Evolutionary conservation across 2,888 invertebrate species (phyloP).

Genomic region (Falcaria lacertinaria): DNA sequence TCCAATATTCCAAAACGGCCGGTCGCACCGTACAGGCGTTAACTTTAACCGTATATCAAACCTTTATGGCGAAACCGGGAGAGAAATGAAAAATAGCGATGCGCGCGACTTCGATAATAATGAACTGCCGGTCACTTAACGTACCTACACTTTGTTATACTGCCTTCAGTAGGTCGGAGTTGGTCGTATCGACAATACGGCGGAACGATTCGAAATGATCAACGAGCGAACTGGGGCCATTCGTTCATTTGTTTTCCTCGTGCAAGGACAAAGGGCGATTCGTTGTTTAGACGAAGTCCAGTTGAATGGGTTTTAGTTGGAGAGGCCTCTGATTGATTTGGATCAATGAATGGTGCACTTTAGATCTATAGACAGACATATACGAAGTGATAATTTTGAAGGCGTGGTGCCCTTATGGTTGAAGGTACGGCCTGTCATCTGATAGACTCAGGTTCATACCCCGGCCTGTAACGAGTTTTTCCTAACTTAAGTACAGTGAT

Average conservation of each 20-base stretch:
- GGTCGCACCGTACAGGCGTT: constrained; percentile 16
- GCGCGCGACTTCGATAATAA: constrained; percentile 62
- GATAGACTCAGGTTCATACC: too few species aligned
- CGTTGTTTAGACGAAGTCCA: background rate
- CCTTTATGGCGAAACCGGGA: constrained; percentile 40
- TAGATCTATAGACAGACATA: too few species aligned
- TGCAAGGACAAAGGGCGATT: background rate
- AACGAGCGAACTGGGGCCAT: constrained; percentile 34
- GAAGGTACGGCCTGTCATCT: too few species aligned
- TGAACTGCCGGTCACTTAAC: constrained; percentile 67
- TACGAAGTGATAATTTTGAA: too few species aligned
- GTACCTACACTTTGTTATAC: constrained; percentile 25
- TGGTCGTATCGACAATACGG: constrained; percentile 43
- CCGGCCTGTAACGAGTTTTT: too few species aligned
- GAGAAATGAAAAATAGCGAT: constrained; percentile 36
- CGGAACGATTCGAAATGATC: constrained; percentile 57
- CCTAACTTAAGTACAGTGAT: too few species aligned
- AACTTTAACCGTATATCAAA: constrained; percentile 62
- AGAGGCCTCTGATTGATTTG: background rate
- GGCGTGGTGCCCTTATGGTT: too few species aligned
- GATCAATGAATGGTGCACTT: background rate
- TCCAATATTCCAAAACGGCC: too few species aligned
- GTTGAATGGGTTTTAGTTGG: background rate
- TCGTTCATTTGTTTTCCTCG: constrained; percentile 1
- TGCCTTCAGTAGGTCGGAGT: constrained; percentile 22